These are phyloP conservation scores for Tetraneura akinire DNA, from an alignment of 1,140 invertebrate species.

Conservation along the genomic window DNA sequence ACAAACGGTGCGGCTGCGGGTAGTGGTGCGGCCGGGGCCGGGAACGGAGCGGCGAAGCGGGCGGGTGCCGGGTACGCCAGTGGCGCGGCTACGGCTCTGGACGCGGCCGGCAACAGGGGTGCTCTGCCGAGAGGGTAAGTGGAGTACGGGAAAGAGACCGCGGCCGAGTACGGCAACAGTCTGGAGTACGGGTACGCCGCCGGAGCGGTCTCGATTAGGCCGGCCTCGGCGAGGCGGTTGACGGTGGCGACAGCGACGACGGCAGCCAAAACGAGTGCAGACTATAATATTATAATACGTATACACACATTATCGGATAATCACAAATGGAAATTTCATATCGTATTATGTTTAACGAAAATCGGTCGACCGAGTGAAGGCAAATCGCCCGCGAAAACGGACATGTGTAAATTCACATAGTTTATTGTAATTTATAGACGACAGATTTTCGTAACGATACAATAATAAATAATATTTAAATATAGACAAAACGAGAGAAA, in stretches of 20 bases:
- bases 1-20: slow-evolving; percentile 48
- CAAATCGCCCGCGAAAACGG: no score
- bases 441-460: no score
- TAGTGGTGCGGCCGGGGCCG: slow-evolving; percentile 52
- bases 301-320: no score
- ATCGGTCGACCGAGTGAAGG: no score
- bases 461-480: no score
- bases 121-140: slow-evolving; percentile 39
- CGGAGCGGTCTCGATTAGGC: not conserved
- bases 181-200: slow-evolving; percentile 44
- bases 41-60: slow-evolving; percentile 47
- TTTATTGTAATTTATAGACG: no score
- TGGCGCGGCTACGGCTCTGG: not conserved
- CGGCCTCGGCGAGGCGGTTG: not conserved
- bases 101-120: slow-evolving; percentile 16
- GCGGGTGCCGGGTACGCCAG: slow-evolving; percentile 53
- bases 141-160: slow-evolving; percentile 23
- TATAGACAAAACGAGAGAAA: no score
- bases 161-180: slow-evolving; percentile 40
- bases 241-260: not conserved
- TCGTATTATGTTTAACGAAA: no score
- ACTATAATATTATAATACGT: not conserved
- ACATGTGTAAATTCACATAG: no score
- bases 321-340: no score
- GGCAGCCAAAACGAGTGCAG: not conserved